A percentile compares a stretch with the other conserved stretches of the same genome.
These are phyloP conservation scores for Monomorium pharaonis DNA, from an alignment of 1,140 invertebrate genomes.

Conservation along the genomic window DNA sequence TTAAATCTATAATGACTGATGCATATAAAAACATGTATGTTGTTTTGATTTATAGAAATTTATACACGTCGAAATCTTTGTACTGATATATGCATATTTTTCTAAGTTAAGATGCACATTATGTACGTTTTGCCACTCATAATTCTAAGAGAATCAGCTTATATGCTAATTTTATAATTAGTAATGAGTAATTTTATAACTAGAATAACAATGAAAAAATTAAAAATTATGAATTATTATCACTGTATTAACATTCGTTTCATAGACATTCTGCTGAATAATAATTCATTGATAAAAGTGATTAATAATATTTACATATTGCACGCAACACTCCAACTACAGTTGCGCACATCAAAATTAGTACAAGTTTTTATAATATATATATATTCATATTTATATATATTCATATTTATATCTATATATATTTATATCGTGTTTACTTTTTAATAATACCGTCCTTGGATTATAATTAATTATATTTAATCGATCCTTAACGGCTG, in stretches of 20 bases:
- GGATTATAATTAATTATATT: constrained; percentile 76
- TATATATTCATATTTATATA: too few species aligned
- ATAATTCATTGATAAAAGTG: constrained; percentile 70
- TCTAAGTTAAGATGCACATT: background rate
- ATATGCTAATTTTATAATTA: background rate
- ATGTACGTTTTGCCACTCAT: background rate
- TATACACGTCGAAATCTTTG: background rate
- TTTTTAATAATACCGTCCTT: constrained; percentile 77
- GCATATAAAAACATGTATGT: background rate
- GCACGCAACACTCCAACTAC: constrained; percentile 52
- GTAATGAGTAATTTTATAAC: background rate
- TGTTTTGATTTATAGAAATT: constrained; percentile 39
- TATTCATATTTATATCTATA: constrained; percentile 74
- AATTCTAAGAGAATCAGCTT: background rate
- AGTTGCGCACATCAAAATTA: constrained; percentile 67
- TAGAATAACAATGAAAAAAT: background rate
- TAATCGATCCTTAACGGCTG: constrained; percentile 60
- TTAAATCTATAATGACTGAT: background rate
- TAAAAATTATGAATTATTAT: background rate
- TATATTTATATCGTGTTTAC: constrained; percentile 78
- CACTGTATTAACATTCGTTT: constrained; percentile 33
- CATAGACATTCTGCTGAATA: constrained; percentile 64
- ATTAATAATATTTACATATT: constrained; percentile 75
- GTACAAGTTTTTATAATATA: constrained; percentile 76
- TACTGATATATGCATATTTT: constrained; percentile 12